These are phyloP conservation scores for Clarias magur DNA, from an alignment of 2,113 vertebrate species.

Conservation along the genomic window DNA sequence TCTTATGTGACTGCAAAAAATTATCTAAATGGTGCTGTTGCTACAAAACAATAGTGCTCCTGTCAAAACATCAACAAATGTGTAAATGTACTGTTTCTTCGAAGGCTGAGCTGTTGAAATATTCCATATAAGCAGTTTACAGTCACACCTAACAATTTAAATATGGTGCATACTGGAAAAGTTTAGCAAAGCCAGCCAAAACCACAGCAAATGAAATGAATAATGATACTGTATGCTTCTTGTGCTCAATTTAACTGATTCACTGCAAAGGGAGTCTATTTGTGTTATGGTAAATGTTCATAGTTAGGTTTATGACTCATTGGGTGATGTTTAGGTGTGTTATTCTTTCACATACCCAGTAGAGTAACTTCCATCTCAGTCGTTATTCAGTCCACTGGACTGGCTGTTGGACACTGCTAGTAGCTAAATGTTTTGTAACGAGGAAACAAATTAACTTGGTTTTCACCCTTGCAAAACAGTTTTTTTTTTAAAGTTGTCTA, in stretches of 20 bases:
- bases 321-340: constrained; percentile 52
- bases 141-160: constrained; percentile 55
- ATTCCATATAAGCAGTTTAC: constrained; percentile 46
- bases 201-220: constrained; percentile 21
- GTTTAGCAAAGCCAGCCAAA: constrained; percentile 53
- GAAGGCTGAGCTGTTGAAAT: constrained; percentile 57
- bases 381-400: constrained; percentile 66
- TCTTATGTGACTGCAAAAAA: constrained; percentile 70
- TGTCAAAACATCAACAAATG: constrained; percentile 72
- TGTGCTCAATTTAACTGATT: constrained; percentile 37
- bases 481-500: background rate
- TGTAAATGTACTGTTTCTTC: constrained; percentile 64
- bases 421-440: constrained; percentile 74
- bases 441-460: constrained; percentile 57
- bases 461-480: constrained; percentile 13
- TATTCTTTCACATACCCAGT: constrained; percentile 62
- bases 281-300: constrained; percentile 37
- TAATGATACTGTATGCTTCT: constrained; percentile 25
- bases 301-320: constrained; percentile 28
- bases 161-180: constrained; percentile 49
- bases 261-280: constrained; percentile 29
- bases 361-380: constrained; percentile 58
- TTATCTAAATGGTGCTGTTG: constrained; percentile 75
- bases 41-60: constrained; percentile 71
- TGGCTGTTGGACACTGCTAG: constrained; percentile 70